These are phyloP conservation scores for Ariolimax columbianus DNA, from an alignment of 2,888 invertebrate species.

Conservation along the genomic window DNA sequence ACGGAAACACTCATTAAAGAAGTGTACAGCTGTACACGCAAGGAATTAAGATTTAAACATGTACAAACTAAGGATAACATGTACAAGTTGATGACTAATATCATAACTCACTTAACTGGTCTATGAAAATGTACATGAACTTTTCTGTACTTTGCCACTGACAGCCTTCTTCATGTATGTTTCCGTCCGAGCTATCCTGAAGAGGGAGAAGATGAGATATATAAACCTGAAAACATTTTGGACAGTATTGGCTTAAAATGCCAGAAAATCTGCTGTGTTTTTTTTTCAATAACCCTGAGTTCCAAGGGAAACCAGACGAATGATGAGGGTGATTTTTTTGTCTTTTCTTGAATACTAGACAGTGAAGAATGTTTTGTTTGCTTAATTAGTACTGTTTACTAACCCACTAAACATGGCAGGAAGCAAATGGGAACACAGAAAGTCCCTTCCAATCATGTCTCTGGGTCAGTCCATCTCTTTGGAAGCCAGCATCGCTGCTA, in stretches of 20 bases:
- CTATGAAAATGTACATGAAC: slow-evolving; percentile 99
- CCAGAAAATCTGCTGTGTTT: too few relatives aligned
- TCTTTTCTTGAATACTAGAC: not conserved
- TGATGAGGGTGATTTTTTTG: too few relatives aligned
- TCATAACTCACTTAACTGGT: slow-evolving; percentile 87
- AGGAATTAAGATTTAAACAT: too few relatives aligned
- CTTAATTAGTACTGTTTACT: not conserved
- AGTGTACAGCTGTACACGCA: too few relatives aligned
- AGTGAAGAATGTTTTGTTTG: not conserved
- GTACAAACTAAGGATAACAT: too few relatives aligned
- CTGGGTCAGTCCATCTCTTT: slow-evolving; percentile 46
- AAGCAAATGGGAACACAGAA: slow-evolving; percentile 54
- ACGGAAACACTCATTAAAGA: too few relatives aligned
- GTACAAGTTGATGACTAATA: too few relatives aligned
- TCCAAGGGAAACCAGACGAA: too few relatives aligned
- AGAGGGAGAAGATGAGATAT: slow-evolving; percentile 99
- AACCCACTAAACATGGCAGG: slow-evolving; percentile 36
- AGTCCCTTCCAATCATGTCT: slow-evolving; percentile 54
- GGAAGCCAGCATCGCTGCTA: slow-evolving; percentile 46
- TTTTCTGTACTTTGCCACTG: slow-evolving; percentile 96
- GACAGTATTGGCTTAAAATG: too few relatives aligned
- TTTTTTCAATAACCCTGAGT: too few relatives aligned
- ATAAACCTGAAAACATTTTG: slow-evolving; percentile 82
- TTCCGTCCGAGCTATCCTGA: slow-evolving; percentile 96
- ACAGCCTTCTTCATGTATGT: slow-evolving; percentile 95